These are phyloP conservation scores for Microdon myrmicae DNA, from an alignment of 2,888 invertebrate species.

Conservation along the genomic window DNA sequence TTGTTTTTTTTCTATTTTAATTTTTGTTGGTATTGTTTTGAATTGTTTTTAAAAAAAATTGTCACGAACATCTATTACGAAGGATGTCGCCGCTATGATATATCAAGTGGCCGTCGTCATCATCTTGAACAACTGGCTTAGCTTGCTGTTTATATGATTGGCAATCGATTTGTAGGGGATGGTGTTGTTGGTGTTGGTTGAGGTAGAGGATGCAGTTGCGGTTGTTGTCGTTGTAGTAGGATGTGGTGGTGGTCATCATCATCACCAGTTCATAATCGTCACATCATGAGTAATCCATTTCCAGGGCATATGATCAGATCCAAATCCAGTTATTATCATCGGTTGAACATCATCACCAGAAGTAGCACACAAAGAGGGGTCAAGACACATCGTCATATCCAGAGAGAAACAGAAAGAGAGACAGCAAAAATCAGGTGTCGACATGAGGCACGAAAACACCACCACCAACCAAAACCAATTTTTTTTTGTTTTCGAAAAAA, in stretches of 20 bases:
- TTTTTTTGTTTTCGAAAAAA: too few species aligned
- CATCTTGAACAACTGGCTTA: slow-evolving; percentile 94
- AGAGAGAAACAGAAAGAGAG: slow-evolving; percentile 25
- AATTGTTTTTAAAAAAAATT: slow-evolving; percentile 68
- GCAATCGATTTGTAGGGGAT: slow-evolving; percentile 22
- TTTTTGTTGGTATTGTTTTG: slow-evolving; percentile 27
- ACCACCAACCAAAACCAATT: slow-evolving; percentile 41
- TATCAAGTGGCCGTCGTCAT: slow-evolving; percentile 99
- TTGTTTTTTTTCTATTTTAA: slow-evolving; percentile 52
- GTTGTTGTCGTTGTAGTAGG: slow-evolving; percentile 38
- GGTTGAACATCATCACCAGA: slow-evolving; percentile 9
- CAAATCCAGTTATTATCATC: slow-evolving; percentile 4
- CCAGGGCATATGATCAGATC: too few species aligned
- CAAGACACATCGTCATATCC: slow-evolving; percentile 40
- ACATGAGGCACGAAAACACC: slow-evolving; percentile 19
- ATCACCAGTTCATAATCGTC: slow-evolving; percentile 39
- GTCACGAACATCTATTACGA: slow-evolving; percentile 99
- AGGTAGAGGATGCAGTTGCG: slow-evolving; percentile 22
- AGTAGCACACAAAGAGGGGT: slow-evolving; percentile 9
- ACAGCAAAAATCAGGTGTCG: slow-evolving; percentile 33
- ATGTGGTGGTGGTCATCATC: slow-evolving; percentile 44
- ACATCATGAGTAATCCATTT: slow-evolving; percentile 9
- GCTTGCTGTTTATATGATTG: slow-evolving; percentile 62
- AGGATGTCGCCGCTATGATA: slow-evolving; percentile 99
- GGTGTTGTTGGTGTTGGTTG: slow-evolving; percentile 6